These are phyloP conservation scores for Athene cunicularia DNA, from an alignment of 2,113 vertebrate species.

Conservation along the genomic window DNA sequence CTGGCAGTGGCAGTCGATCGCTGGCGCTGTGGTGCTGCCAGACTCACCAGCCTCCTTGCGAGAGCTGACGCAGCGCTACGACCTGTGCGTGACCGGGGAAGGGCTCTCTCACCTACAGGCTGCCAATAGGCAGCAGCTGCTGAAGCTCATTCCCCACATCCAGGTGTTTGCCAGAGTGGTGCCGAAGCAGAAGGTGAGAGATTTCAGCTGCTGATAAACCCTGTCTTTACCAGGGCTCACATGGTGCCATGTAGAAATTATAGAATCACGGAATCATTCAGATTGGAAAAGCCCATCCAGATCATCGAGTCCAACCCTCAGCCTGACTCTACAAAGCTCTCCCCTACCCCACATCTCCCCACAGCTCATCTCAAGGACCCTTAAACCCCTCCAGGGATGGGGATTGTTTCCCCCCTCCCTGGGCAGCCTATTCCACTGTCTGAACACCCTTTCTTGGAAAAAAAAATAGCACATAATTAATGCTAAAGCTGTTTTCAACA, in stretches of 20 bases:
- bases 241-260: too few species aligned
- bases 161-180: conserved; percentile 81
- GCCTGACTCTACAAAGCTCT: too few species aligned
- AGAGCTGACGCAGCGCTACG: conserved; percentile 74
- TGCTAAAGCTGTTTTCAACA: neutral
- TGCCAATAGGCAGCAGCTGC: conserved; percentile 41
- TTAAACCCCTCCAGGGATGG: too few species aligned
- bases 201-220: neutral
- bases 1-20: conserved; percentile 89
- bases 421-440: too few species aligned
- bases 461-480: rapidly evolving
- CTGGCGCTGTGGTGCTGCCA: conserved; percentile 75
- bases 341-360: too few species aligned
- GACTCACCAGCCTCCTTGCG: conserved; percentile 62
- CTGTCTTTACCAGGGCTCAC: rapidly evolving
- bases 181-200: conserved; percentile 81
- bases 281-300: too few species aligned
- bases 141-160: conserved; percentile 73
- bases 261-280: too few species aligned
- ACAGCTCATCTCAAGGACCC: too few species aligned
- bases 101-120: conserved; percentile 82
- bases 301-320: too few species aligned
- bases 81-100: conserved; percentile 92
- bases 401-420: too few species aligned
- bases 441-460: too few species aligned